phyloP scores from a whole-genome alignment of 1,140 invertebrate species.

The Formica selysi region DNA sequence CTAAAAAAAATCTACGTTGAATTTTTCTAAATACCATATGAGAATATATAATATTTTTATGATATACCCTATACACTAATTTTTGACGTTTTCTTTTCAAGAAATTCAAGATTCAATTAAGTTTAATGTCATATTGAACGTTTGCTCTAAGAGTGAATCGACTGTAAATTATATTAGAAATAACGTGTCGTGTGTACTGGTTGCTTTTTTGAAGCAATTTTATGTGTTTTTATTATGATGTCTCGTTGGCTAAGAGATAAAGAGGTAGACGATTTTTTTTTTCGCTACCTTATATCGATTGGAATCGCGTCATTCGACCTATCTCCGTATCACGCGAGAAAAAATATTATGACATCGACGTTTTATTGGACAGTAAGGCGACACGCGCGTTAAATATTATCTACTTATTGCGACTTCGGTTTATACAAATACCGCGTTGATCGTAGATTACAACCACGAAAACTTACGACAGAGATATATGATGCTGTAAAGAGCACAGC shows the following conservation, averaged over 20 bases:
- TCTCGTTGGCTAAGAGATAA: slow-evolving; percentile 1
- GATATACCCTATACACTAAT: not conserved
- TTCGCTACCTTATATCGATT: slow-evolving; percentile 32
- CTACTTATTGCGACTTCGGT: slow-evolving; percentile 26
- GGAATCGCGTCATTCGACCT: slow-evolving; percentile 34
- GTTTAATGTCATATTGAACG: slow-evolving; percentile 6
- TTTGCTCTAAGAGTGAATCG: not conserved
- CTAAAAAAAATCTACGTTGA: not conserved
- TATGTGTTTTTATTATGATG: slow-evolving; percentile 10
- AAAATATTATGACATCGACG: slow-evolving; percentile 45
- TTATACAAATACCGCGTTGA: slow-evolving; percentile 4
- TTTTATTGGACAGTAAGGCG: slow-evolving; percentile 32
- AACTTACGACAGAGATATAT: slow-evolving; percentile 38
- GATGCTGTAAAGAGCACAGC: not conserved
- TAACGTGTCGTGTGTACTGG: not conserved
- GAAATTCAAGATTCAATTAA: not conserved
- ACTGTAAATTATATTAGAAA: slow-evolving; percentile 24
- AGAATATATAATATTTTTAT: not conserved
- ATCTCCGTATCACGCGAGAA: not conserved
- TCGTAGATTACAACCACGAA: slow-evolving; percentile 37
- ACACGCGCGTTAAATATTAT: slow-evolving; percentile 32
- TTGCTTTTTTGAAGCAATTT: not conserved
- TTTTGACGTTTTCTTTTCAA: not conserved
- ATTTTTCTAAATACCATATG: not conserved
- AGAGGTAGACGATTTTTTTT: slow-evolving; percentile 19